Evolutionary conservation across 2,113 vertebrate genomes (phyloP).

Genomic region (Ahaetulla prasina): DNA sequence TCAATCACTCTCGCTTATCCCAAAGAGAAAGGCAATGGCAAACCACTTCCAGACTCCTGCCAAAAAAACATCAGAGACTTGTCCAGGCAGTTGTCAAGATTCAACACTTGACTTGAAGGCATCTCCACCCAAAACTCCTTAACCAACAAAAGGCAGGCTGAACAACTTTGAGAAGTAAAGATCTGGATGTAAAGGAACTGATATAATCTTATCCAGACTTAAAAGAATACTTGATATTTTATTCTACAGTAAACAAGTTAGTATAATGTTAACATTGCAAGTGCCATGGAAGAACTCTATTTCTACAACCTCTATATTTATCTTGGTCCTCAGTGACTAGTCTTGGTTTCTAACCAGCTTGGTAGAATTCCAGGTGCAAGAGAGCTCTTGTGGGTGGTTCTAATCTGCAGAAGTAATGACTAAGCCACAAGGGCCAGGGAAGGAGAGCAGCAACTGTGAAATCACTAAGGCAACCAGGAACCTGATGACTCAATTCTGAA

Average conservation of each 20-base stretch:
- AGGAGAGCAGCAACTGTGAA: conserved; percentile 38
- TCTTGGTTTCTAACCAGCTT: not conserved
- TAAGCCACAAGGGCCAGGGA: conserved; percentile 31
- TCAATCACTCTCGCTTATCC: not conserved
- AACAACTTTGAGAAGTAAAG: not conserved
- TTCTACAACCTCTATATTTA: fast-evolving
- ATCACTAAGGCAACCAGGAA: conserved; percentile 60
- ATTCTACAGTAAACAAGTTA: fast-evolving
- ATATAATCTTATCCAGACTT: not conserved
- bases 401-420: not conserved
- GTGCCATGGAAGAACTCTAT: fast-evolving
- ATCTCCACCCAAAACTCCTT: not conserved
- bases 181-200: not conserved
- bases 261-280: not conserved
- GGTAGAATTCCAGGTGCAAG: not conserved
- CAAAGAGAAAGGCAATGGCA: not conserved
- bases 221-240: not conserved
- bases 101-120: not conserved
- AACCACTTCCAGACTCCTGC: not conserved
- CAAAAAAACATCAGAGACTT: not conserved
- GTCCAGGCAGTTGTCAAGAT: not conserved
- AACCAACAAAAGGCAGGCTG: not conserved
- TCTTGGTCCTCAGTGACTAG: not conserved
- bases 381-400: conserved; percentile 27
- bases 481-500: conserved; percentile 51